Base-by-base conservation (phyloP, 2,113 vertebrate genomes). In the Charadrius vociferus region DNA sequence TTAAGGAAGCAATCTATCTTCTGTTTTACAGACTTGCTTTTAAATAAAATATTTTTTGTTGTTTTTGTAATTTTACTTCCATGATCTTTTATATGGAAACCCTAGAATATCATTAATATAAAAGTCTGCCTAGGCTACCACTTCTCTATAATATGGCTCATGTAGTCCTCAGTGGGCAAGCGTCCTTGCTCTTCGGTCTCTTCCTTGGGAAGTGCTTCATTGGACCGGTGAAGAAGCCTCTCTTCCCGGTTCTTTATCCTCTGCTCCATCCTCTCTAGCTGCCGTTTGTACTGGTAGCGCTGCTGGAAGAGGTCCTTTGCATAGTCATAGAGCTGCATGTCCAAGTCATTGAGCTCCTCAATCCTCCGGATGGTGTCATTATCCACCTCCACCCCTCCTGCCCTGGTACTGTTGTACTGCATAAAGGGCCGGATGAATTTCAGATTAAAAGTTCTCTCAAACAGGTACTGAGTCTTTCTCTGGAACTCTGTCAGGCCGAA, bases 101-200 rank as follows among this genome's bases (percentile, higher is more conserved):
- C 96, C 94, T 43, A 83, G 93, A 93, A 85, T 73, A 86, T 24
- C 87, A 82, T 86, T 56, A 91, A 91, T 98, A 98, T 50, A 98
- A 98, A 97, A 98, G 97, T 97, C 95, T 95, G 92, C 80, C 85
- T 52, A 91, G 92, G 98, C 99, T 99, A 99, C 99, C 99, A 99
- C 97, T 99, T 99, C 97, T 99, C 99, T 95, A 99, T 99, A 97
- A 99, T 99, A 99, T 99, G 99, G 99, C 99, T 99, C 99, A 99
- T 99, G 98, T 99, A 99, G 99, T 99, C 99, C 98, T 99, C 99
- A 0, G 99, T 99, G 97, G 99, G 99, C 96, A 99, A 98, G 14
- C 99, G 98, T 91, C 98, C 99, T 5, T 98, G 97, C 81, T 99
- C 99, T 26, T 99, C 99, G 0, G 97, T 53, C 49, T 99, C 98